Percentiles rank a stretch among this genome's conserved stretches.
Conservation (phyloP, 23 tunicate genomes). For the Halocynthia roretzi region DNA sequence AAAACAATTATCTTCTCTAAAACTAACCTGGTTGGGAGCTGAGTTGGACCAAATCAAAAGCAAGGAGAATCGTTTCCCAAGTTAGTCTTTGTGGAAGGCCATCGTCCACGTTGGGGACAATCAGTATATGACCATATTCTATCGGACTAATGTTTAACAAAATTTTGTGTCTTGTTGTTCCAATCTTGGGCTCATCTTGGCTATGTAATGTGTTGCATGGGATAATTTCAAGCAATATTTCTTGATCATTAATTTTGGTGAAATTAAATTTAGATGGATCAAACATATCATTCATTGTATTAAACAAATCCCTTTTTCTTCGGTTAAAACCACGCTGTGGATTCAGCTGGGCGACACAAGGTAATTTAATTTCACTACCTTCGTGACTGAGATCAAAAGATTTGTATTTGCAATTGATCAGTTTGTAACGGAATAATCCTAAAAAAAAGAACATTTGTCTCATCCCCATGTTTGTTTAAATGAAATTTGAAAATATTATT, state of each 20-base stretch:
- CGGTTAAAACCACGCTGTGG: conserved; percentile 70
- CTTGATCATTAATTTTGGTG: conserved; percentile 55
- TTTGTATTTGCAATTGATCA: conserved; percentile 56
- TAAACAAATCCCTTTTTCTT: conserved; percentile 53
- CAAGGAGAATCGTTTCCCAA: conserved; percentile 38
- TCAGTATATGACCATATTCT: conserved; percentile 70
- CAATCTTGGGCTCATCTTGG: background rate
- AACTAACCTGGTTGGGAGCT: conserved; percentile 71
- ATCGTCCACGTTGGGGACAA: conserved; percentile 34
- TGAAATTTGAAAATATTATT: too few species aligned
- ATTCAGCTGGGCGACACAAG: conserved; percentile 68
- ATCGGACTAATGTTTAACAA: conserved; percentile 80
- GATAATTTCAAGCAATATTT: conserved; percentile 47
- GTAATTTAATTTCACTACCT: conserved; percentile 10
- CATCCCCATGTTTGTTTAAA: too few species aligned
- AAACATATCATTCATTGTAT: conserved; percentile 58
- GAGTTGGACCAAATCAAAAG: conserved; percentile 66
- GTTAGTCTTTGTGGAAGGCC: conserved; percentile 70
- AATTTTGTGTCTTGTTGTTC: conserved; percentile 13
- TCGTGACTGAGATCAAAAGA: conserved; percentile 6
- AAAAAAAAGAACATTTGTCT: background rate
- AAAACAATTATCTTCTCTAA: background rate
- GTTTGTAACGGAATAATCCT: conserved; percentile 71
- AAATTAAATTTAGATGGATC: conserved; percentile 72
- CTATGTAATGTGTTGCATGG: background rate